Evolutionary conservation across 64 coral and sea anemone genomes (phyloP), one percentile per base, ranked within the genome.

Genomic region (Stichodactyla mertensii): DNA sequence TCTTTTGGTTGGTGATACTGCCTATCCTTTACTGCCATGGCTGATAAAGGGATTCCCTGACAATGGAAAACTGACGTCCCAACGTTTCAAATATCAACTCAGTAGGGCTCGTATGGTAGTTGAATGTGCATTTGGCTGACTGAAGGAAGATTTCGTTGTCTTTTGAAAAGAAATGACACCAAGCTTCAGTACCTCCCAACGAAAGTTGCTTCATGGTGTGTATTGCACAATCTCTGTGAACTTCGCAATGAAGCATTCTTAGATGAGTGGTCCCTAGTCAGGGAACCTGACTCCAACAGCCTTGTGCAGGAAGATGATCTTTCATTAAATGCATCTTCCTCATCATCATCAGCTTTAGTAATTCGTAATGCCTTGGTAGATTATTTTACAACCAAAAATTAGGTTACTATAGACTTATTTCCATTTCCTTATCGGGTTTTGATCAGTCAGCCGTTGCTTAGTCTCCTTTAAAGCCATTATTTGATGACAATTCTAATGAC

Each of bases 191-290:
- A 88, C 56, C 57, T 53, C 10, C 36, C 28, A 55, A 78, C 11
- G 22, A 60, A 78, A 79, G 61, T 57, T 56, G 54, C 23, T 53
- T 55, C 87, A 78, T 88, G 87, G 10, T 88, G 71, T 80, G 58
- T 88, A 57, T 51, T 88, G 56, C 87, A 88, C 77, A 88, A 88
- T 64, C 26, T 88, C 61, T 88, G 87, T 88, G 87, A 88, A 56
- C 15, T 87, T 10, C 51, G 20, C 22, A 87, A 2, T 51, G 77
- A 79, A 79, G 86, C 69, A 80, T 88, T 88, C 61, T 51, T 55
- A 19, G 24, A 26, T 55, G 52, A 79, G 52, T 86, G 62, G 85
- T 61, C 28, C 28, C 28, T 31, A 31, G 59, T 61, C 59, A 61
- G 15, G 59, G 15, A 16, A 61, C 11, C 15, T 61, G 59, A 16